Evolutionary conservation across 2,797 vertebrate genomes (phyloP).

Genomic region (Dermochelys coriacea): DNA sequence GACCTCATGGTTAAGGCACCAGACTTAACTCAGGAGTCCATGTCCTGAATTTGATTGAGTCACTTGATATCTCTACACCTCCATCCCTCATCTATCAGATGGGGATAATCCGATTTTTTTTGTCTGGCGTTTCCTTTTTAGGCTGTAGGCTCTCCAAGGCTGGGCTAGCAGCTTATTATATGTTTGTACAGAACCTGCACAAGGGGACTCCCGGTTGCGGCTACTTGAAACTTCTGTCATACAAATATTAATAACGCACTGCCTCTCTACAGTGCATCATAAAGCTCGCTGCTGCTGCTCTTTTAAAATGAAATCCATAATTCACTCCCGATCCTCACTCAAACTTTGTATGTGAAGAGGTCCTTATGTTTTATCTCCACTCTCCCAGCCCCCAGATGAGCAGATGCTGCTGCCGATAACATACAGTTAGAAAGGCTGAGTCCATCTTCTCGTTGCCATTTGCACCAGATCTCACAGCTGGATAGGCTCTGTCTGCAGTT

Average conservation of each 20-base stretch:
- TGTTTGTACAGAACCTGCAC: not conserved
- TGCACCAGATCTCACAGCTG: not conserved
- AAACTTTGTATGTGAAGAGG: not conserved
- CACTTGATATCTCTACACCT: not conserved
- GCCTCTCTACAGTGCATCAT: not conserved
- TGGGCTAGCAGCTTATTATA: not conserved
- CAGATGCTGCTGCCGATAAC: not conserved
- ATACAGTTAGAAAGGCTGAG: not conserved
- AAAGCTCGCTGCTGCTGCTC: not conserved
- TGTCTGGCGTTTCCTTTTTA: not conserved
- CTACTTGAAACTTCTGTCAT: too few relatives aligned
- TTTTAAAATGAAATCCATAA: not conserved
- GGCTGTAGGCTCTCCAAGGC: not conserved
- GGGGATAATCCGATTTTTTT: not conserved
- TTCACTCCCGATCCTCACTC: not conserved
- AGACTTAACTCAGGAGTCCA: not conserved
- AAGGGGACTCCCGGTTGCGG: not conserved
- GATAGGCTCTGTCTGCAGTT: not conserved
- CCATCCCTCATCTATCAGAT: not conserved
- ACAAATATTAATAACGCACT: not conserved
- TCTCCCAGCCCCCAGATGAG: not conserved
- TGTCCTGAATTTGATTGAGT: too few relatives aligned
- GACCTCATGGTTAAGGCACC: not conserved
- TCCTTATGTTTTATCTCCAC: not conserved
- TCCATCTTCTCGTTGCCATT: too few relatives aligned